Evolutionary conservation across 2,888 invertebrate species (phyloP), one percentile per base, ranked within the genome.

Genomic region (Automeris io): DNA sequence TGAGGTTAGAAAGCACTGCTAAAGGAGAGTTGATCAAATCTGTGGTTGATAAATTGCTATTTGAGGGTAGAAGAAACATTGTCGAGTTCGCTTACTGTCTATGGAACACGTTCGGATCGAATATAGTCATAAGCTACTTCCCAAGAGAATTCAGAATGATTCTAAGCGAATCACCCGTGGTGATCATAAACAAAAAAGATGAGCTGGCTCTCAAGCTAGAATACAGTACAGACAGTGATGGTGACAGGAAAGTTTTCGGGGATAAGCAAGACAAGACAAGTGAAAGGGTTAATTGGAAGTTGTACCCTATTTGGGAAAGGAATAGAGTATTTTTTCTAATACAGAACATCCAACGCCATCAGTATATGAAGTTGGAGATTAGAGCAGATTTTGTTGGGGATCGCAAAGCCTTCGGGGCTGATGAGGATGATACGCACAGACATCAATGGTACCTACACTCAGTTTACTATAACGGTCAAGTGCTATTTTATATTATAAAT

Each of bases 401-500:
- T 12, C 58, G 64, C 21, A 47, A 51, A 37, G 51, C 47, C 3
- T 60, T 40, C 45, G 68, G 58, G 2, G 45, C 53, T 0, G 43
- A 38, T 6, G 21, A 41, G 12, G 39, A 49, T 2, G 37, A 43
- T 5, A 51, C 47, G 9, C 12, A 36, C 1, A 43, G 51, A 4
- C 57, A 50, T n/a, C 37, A 38, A 11, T 67, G 59, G 61, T 40
- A 33, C 8, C 32, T 71, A 8, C 43, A 56, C 33, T 65, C 71
- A 3, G 33, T 43, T 1, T 49, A 52, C 29, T 31, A 44, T 6
- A 40, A 51, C 24, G 52, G 47, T 7, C 41, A 46, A 6, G 18
- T 68, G 2, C 7, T 54, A 1, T 70, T 70, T 35, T 49, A 43
- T 11, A 47, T 70, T 5, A 46, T 60, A 5, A 61, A 69, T 37